Percentiles rank a stretch among this genome's conserved stretches.
phyloP scores from a whole-genome alignment of 2,113 vertebrate genomes.

The Tupaia chinensis region DNA sequence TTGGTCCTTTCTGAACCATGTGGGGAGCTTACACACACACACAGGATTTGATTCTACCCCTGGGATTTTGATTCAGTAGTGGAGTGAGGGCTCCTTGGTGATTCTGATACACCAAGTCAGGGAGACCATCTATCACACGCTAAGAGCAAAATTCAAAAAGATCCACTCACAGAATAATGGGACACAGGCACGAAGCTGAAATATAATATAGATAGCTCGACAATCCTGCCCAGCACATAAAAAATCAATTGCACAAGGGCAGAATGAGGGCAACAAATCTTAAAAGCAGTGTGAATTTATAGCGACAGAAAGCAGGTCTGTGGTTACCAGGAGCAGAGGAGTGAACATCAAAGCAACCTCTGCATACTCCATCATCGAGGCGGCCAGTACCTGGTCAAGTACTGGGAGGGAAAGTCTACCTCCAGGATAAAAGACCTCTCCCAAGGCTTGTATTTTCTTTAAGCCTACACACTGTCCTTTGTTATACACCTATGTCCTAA shows the following conservation, averaged over 20 bases:
- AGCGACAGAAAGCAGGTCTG: not conserved
- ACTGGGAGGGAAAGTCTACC: not conserved
- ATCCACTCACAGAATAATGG: not conserved
- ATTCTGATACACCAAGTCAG: too few relatives aligned
- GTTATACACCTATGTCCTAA: not conserved
- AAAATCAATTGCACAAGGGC: not conserved
- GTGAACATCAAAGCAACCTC: not conserved
- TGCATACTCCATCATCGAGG: not conserved
- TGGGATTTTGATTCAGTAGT: not conserved
- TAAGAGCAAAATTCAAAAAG: not conserved
- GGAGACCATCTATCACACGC: not conserved
- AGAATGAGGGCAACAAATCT: not conserved
- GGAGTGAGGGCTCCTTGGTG: not conserved
- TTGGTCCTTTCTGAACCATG: not conserved
- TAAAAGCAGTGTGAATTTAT: not conserved
- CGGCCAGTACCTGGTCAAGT: not conserved
- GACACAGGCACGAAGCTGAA: not conserved
- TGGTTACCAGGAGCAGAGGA: not conserved
- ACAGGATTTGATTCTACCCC: not conserved
- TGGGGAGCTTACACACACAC: not conserved
- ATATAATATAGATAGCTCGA: not conserved
- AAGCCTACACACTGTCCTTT: not conserved
- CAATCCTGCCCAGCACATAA: not conserved
- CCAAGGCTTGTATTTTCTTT: not conserved
- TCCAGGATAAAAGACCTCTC: not conserved